Evolutionary conservation across 2,113 vertebrate genomes (phyloP).

Genomic region (Arvicanthis niloticus): DNA sequence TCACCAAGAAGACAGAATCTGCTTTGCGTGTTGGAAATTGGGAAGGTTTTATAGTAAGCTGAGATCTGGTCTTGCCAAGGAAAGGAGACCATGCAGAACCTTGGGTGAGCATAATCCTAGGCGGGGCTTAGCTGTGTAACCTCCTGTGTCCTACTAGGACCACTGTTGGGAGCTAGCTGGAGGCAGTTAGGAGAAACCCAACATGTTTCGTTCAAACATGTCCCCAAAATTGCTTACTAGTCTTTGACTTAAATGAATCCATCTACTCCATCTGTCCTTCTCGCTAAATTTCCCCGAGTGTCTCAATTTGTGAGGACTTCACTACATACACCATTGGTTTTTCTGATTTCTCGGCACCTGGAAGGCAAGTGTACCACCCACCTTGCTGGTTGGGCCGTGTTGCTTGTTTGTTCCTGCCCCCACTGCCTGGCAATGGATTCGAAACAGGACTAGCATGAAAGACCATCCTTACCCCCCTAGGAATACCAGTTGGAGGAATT

Average conservation of each 20-base stretch:
- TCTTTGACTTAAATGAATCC: conserved; percentile 75
- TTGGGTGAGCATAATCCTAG: background rate
- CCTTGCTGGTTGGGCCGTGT: conserved; percentile 47
- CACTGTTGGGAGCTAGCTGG: conserved; percentile 44
- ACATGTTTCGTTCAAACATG: conserved; percentile 63
- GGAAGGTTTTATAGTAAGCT: background rate
- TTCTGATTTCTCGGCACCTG: conserved; percentile 59
- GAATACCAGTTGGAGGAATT: background rate
- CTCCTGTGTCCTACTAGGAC: conserved; percentile 42
- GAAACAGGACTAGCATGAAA: conserved; percentile 22
- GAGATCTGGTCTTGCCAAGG: background rate
- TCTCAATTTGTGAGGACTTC: conserved; percentile 56
- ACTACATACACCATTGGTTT: conserved; percentile 64
- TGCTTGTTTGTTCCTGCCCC: conserved; percentile 28
- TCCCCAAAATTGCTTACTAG: conserved; percentile 70
- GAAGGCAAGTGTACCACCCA: conserved; percentile 56
- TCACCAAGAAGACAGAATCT: background rate
- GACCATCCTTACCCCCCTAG: background rate
- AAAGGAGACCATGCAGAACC: background rate
- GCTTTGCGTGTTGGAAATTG: background rate
- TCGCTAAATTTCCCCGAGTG: conserved; percentile 63
- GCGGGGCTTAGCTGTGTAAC: background rate
- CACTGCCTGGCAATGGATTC: background rate
- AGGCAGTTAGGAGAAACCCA: conserved; percentile 17
- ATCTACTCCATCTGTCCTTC: conserved; percentile 72